Base-by-base conservation (phyloP, 2,888 invertebrate species). In the Leptopilina myrica region DNA sequence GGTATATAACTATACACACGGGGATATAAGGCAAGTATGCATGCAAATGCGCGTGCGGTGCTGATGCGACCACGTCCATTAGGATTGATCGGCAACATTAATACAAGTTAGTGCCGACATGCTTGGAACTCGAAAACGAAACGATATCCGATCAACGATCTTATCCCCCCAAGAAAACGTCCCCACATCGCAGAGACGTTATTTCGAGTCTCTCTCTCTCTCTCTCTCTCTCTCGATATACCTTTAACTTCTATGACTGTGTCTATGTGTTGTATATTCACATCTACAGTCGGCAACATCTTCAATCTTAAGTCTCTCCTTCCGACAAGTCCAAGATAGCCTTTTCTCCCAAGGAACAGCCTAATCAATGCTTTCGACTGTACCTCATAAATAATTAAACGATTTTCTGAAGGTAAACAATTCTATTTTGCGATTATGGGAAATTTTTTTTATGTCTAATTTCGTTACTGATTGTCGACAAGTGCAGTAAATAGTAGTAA, bases 91-190 rank as follows among this genome's bases (percentile, higher is more conserved):
- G 90, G 87, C 87, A 88, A 91, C 91, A 89, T 91, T 90, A 90
- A 89, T 91, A 91, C 90, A 89, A 91, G 90, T 91, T 91, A 91
- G 90, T 90, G 89, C 89, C 90, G 91, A 91, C 90, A 91, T 90
- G 89, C 85, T 85, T 85, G 87, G 81, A 84, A 87, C 86, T 84
- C 85, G 85, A 82, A 76, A 79, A 79, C 82, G 82, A 80, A 79
- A 75, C 85, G 85, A 86, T 86, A 84, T 86, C 81, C 80, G 86
- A 87, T 87, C 87, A 85, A 81, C 83, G 83, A 86, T 87, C 87
- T 82, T 80, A 80, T 77, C 81, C 33, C 33, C 33, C 33, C 82
- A 82, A 80, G 79, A 79, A 78, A 78, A 49, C 9, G 49, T 49
- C 80, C 82, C 78, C 81, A 73, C 81, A 33, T 33, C 33, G 80